Conservation (phyloP, 1,140 invertebrate genomes). For the Diabrotica virgifera region DNA sequence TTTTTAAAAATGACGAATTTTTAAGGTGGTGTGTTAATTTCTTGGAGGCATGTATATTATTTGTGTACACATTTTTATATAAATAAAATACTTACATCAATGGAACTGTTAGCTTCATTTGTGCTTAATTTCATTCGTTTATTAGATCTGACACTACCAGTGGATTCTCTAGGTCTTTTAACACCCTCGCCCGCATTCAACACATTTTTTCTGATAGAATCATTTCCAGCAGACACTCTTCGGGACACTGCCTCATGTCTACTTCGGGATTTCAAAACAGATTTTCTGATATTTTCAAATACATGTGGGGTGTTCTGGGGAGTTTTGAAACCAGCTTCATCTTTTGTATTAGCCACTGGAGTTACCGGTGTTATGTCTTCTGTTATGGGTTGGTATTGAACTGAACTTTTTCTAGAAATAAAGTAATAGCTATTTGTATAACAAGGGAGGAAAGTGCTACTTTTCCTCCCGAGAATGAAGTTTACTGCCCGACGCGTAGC, state of each 20-base stretch:
- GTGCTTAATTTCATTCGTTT: slow-evolving; percentile 11
- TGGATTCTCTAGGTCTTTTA: slow-evolving; percentile 16
- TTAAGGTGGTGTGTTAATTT: too few relatives aligned
- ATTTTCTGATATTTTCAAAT: slow-evolving; percentile 28
- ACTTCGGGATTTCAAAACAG: slow-evolving; percentile 22
- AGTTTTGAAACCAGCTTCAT: slow-evolving; percentile 27
- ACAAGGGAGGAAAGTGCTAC: too few relatives aligned
- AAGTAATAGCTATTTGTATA: too few relatives aligned
- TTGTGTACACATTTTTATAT: not conserved
- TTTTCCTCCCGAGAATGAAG: too few relatives aligned
- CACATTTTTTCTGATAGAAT: not conserved
- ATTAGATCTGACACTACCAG: slow-evolving; percentile 1
- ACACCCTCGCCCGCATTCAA: not conserved
- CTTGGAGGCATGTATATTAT: too few relatives aligned
- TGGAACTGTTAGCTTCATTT: slow-evolving; percentile 6
- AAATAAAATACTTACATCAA: not conserved
- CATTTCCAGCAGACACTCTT: not conserved
- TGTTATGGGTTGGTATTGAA: slow-evolving; percentile 23
- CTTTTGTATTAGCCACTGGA: slow-evolving; percentile 13
- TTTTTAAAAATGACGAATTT: too few relatives aligned
- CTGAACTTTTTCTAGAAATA: slow-evolving; percentile 2
- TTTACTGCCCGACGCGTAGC: too few relatives aligned
- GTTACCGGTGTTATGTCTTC: slow-evolving; percentile 31
- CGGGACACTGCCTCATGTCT: not conserved
- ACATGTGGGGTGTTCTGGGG: slow-evolving; percentile 29